phyloP scores from a whole-genome alignment of 2,113 vertebrate species.

The Oncorhynchus mykiss region DNA sequence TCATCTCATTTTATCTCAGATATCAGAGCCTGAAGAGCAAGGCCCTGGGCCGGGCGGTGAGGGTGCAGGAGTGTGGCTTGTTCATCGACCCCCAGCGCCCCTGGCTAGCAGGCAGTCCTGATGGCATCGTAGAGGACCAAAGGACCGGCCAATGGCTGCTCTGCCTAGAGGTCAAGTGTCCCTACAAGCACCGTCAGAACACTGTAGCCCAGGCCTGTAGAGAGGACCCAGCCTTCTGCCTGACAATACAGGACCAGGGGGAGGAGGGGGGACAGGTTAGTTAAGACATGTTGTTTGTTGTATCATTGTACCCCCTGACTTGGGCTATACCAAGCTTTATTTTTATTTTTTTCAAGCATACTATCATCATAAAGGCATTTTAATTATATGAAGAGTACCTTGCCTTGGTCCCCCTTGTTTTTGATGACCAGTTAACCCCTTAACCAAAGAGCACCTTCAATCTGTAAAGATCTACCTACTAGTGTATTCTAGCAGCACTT shows the following conservation, averaged over 20 bases:
- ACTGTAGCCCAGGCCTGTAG: constrained; percentile 73
- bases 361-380: no score
- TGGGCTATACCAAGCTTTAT: no score
- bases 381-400: no score
- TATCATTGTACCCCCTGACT: no score
- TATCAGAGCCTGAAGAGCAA: constrained; percentile 71
- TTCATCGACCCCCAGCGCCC: constrained; percentile 69
- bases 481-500: no score
- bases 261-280: constrained; percentile 11
- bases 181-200: constrained; percentile 77
- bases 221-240: constrained; percentile 77
- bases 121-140: constrained; percentile 73
- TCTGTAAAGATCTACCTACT: no score
- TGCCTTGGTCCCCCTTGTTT: no score
- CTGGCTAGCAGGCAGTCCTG: constrained; percentile 83
- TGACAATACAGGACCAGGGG: constrained; percentile 45
- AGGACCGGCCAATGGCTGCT: constrained; percentile 60
- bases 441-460: no score
- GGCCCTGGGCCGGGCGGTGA: constrained; percentile 41
- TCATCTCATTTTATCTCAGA: neutral
- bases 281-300: no score
- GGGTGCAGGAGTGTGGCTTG: constrained; percentile 74
- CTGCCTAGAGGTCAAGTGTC: constrained; percentile 84
- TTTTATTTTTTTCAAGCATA: no score
- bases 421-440: no score